Conservation (phyloP, 2,113 vertebrate genomes). For the Onychorhynchus coronatus region DNA sequence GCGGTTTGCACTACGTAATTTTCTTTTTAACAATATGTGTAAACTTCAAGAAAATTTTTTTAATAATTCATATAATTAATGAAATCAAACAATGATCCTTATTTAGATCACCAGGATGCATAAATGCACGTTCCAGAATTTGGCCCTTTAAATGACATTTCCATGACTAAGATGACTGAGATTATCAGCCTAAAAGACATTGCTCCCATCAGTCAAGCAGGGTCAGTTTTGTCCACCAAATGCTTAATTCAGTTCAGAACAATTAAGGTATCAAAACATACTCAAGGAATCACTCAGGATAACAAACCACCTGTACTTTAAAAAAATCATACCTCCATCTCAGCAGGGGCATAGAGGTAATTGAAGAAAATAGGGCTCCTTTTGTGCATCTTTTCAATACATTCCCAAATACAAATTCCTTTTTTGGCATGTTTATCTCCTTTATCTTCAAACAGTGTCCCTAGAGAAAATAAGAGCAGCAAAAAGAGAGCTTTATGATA, state of each 20-base stretch:
- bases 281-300: neutral
- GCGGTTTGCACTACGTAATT: neutral
- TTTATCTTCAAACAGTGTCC: constrained; percentile 95
- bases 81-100: neutral
- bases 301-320: neutral
- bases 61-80: neutral
- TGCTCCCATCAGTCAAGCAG: neutral
- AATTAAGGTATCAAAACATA: neutral
- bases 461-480: constrained; percentile 67
- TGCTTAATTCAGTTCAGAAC: neutral
- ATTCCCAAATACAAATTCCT: constrained; percentile 97
- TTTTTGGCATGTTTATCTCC: constrained; percentile 90
- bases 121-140: neutral
- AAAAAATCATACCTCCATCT: constrained; percentile 75
- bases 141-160: neutral
- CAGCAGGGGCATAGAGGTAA: constrained; percentile 88
- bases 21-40: neutral
- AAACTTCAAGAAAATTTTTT: neutral
- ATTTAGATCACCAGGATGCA: neutral
- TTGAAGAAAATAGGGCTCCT: constrained; percentile 94
- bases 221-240: neutral
- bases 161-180: neutral
- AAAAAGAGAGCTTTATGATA: neutral
- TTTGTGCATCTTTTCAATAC: constrained; percentile 90
- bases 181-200: neutral